Evolutionary conservation across 2,113 vertebrate species (phyloP).

Genomic region (Rhea pennata): DNA sequence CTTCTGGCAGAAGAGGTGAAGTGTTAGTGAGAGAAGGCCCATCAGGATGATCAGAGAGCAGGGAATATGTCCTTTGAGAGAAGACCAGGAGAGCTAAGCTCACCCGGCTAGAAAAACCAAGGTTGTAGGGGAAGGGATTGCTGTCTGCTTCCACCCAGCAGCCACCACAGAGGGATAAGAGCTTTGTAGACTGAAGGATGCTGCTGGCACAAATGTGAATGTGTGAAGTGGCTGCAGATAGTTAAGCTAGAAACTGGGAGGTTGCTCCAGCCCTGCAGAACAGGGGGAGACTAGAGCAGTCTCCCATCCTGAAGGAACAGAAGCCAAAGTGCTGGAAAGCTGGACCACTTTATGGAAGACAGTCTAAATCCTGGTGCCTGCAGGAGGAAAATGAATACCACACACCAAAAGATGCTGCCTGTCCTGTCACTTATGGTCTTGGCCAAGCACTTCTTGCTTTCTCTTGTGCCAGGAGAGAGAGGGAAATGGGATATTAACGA

Average conservation of each 20-base stretch:
- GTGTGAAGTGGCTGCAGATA: not conserved
- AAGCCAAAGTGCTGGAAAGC: not conserved
- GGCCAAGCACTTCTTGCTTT: not conserved
- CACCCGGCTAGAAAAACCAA: not conserved
- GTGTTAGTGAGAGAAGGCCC: not conserved
- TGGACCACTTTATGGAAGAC: rapidly evolving
- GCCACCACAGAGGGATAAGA: rapidly evolving
- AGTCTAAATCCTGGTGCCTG: not conserved
- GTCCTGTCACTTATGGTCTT: not conserved
- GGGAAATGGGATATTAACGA: not conserved
- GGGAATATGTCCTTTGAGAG: not conserved
- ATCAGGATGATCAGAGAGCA: not conserved
- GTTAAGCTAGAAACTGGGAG: not conserved
- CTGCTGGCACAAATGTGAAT: rapidly evolving
- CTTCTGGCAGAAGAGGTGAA: not conserved
- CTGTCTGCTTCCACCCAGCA: not conserved
- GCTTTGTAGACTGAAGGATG: not conserved
- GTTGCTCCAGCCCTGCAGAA: not conserved
- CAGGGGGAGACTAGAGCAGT: too few relatives aligned
- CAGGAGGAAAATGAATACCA: not conserved
- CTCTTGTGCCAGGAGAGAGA: not conserved
- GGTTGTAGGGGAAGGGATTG: rapidly evolving
- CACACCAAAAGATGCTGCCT: not conserved
- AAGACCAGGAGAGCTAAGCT: not conserved
- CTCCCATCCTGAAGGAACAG: not conserved